Evolutionary conservation across 2,888 invertebrate species (phyloP).

Genomic region (Drosophila prostipennis): DNA sequence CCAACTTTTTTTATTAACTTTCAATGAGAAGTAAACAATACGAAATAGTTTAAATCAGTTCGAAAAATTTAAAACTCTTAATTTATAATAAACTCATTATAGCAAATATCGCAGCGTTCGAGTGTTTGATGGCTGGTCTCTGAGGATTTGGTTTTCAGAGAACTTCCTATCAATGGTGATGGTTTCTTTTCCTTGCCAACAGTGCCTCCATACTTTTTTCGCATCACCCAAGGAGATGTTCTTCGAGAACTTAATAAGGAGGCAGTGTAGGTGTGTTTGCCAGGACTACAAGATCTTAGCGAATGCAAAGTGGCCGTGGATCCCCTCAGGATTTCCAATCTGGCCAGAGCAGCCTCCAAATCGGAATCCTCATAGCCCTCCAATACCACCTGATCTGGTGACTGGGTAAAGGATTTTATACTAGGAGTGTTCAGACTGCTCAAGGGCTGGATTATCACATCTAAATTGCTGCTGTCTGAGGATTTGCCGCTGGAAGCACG

Average conservation of each 20-base stretch:
- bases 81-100: conserved; percentile 73
- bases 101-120: conserved; percentile 79
- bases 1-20: no score
- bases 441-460: conserved; percentile 62
- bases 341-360: conserved; percentile 56
- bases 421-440: conserved; percentile 65
- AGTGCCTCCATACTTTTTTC: conserved; percentile 54
- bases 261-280: conserved; percentile 47
- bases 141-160: conserved; percentile 27
- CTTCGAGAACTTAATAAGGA: conserved; percentile 64
- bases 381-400: conserved; percentile 59
- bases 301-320: conserved; percentile 54
- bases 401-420: conserved; percentile 44
- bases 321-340: conserved; percentile 44
- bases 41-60: no score
- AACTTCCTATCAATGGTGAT: conserved; percentile 33
- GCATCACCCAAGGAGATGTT: conserved; percentile 67
- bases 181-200: conserved; percentile 23
- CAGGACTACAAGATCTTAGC: conserved; percentile 45
- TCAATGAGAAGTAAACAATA: no score
- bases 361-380: conserved; percentile 55
- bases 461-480: conserved; percentile 55
- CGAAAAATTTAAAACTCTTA: not conserved
- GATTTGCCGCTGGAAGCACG: conserved; percentile 51
- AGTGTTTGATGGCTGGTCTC: conserved; percentile 32